Evolutionary conservation across 2,113 vertebrate genomes (phyloP).

Genomic region (Xenopus laevis): DNA sequence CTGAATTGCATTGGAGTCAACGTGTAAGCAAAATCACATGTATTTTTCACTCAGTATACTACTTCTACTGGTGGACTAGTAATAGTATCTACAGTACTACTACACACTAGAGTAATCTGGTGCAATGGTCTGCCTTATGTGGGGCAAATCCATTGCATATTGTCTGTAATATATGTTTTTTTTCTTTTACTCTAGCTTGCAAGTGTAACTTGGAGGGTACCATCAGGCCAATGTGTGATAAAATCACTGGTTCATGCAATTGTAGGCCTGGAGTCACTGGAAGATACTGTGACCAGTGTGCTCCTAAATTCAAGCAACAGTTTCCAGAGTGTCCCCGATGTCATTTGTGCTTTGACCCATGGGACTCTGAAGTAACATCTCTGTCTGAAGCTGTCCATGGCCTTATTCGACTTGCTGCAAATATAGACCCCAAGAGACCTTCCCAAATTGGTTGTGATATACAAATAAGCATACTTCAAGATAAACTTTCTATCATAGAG

Average conservation of each 20-base stretch:
- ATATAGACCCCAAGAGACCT: constrained; percentile 52
- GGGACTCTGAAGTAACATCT: constrained; percentile 60
- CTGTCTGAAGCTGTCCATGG: constrained; percentile 58
- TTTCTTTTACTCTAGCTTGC: constrained; percentile 62
- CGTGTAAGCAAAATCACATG: no score
- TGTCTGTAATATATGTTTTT: background rate
- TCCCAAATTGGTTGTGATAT: constrained; percentile 48
- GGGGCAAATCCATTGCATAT: no score
- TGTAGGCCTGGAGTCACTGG: constrained; percentile 66
- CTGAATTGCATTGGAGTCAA: no score
- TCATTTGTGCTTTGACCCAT: constrained; percentile 71
- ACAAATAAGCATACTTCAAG: constrained; percentile 55
- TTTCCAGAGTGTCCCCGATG: constrained; percentile 75
- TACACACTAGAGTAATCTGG: no score
- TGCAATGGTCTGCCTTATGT: no score
- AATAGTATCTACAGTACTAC: no score
- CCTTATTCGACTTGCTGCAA: constrained; percentile 61
- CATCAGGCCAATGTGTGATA: constrained; percentile 66
- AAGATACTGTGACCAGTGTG: constrained; percentile 69
- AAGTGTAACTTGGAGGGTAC: constrained; percentile 73
- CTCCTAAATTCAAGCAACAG: constrained; percentile 54
- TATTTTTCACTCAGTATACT: no score
- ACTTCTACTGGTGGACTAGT: no score
- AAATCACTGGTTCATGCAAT: constrained; percentile 67
- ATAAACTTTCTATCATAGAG: constrained; percentile 60